Evolutionary conservation across 2,797 vertebrate genomes (phyloP).

Genomic region (Anniella stebbinsi): DNA sequence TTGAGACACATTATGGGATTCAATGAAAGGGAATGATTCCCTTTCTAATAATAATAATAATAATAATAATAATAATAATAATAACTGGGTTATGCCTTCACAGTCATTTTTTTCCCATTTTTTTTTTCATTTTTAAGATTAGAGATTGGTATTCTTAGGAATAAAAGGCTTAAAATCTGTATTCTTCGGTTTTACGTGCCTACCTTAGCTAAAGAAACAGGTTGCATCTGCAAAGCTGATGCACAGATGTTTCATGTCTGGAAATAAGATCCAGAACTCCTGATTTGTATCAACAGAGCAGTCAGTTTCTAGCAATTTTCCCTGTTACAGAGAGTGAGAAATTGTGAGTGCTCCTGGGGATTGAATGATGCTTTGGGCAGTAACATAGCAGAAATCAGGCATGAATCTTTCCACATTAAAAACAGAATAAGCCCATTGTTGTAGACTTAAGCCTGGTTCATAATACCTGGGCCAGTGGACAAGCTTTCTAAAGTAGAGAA

Average conservation of each 20-base stretch:
- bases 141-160: constrained; percentile 2
- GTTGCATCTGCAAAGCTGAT: background rate
- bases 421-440: background rate
- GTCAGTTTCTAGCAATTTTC: background rate
- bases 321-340: background rate
- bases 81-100: background rate
- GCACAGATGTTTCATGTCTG: background rate
- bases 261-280: background rate
- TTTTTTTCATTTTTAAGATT: constrained; percentile 5
- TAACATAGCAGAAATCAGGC: background rate
- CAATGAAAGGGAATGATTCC: background rate
- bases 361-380: background rate
- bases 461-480: too few species aligned
- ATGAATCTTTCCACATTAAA: background rate
- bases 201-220: background rate
- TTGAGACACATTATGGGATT: constrained; percentile 5
- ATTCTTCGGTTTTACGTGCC: accelerated
- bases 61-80: background rate
- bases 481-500: too few species aligned
- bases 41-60: background rate
- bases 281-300: accelerated
- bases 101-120: background rate
- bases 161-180: background rate
- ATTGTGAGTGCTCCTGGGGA: too few species aligned
- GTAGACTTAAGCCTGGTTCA: background rate